Evolutionary conservation across 53 echinoderm and acorn worm genomes (phyloP).

Genomic region (Hippasteria phrygiana): DNA sequence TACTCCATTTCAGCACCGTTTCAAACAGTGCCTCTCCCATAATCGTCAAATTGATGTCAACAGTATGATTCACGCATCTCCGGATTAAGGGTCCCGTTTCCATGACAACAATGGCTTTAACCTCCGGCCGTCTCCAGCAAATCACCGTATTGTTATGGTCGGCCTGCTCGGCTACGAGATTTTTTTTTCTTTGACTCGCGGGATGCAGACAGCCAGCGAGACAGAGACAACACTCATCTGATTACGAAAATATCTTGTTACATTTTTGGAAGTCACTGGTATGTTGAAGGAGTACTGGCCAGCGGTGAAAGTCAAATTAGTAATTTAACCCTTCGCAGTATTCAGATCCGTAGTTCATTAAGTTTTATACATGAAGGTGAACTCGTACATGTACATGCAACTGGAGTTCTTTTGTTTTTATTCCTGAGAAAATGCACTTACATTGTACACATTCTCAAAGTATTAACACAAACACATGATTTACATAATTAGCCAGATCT

Average conservation of each 20-base stretch:
- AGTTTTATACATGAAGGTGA: neutral
- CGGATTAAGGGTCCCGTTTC: slow-evolving; percentile 15
- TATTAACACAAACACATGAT: too few relatives aligned
- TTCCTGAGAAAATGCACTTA: too few relatives aligned
- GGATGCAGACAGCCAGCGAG: neutral
- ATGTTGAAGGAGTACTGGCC: neutral
- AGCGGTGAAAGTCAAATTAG: neutral
- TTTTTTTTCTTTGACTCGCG: neutral
- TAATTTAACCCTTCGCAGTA: neutral
- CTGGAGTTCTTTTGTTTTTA: too few relatives aligned
- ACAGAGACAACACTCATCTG: neutral
- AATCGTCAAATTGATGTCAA: slow-evolving; percentile 2
- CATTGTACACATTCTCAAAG: too few relatives aligned
- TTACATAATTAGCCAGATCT: too few relatives aligned
- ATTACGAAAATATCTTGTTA: slow-evolving; percentile 13
- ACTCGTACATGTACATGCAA: neutral
- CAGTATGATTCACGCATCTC: neutral
- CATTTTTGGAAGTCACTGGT: neutral
- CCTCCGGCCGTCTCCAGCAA: neutral
- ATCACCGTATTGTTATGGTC: neutral
- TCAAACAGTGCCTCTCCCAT: neutral
- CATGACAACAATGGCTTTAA: slow-evolving; percentile 3
- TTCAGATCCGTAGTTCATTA: too few relatives aligned
- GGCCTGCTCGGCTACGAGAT: neutral
- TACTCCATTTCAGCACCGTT: neutral